These are phyloP conservation scores for Petrophora chlorosata DNA, from an alignment of 2,888 invertebrate genomes.

Conservation along the genomic window DNA sequence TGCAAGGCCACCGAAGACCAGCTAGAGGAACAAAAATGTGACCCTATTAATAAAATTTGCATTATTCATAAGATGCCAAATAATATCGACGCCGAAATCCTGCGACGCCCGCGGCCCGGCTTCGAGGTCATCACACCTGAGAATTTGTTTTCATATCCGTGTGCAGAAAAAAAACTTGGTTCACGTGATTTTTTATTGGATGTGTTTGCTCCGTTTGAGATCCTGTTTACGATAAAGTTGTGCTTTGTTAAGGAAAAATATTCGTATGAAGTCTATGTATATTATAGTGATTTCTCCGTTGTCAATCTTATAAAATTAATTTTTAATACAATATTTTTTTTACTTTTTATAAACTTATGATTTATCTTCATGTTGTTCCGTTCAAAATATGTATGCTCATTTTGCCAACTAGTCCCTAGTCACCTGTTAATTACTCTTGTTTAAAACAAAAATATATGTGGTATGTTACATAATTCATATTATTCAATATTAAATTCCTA, in stretches of 20 bases:
- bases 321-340: no score
- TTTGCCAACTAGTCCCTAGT: no score
- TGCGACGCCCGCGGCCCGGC: slow-evolving; percentile 34
- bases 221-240: slow-evolving; percentile 19
- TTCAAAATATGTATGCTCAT: no score
- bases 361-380: no score
- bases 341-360: no score
- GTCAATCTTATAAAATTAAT: no score
- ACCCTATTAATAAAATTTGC: slow-evolving; percentile 51
- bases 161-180: slow-evolving; percentile 35
- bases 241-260: slow-evolving; percentile 25
- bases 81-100: slow-evolving; percentile 34
- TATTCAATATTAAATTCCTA: neutral
- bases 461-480: no score
- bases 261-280: neutral
- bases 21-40: slow-evolving; percentile 48
- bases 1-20: slow-evolving; percentile 48
- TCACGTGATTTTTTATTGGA: slow-evolving; percentile 28
- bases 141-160: slow-evolving; percentile 46
- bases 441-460: no score
- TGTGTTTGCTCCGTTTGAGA: slow-evolving; percentile 15
- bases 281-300: no score
- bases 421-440: no score
- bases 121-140: slow-evolving; percentile 54
- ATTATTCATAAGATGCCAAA: slow-evolving; percentile 54